Evolutionary conservation across 2,888 invertebrate species (phyloP).

Genomic region (Stegophylla sp.): DNA sequence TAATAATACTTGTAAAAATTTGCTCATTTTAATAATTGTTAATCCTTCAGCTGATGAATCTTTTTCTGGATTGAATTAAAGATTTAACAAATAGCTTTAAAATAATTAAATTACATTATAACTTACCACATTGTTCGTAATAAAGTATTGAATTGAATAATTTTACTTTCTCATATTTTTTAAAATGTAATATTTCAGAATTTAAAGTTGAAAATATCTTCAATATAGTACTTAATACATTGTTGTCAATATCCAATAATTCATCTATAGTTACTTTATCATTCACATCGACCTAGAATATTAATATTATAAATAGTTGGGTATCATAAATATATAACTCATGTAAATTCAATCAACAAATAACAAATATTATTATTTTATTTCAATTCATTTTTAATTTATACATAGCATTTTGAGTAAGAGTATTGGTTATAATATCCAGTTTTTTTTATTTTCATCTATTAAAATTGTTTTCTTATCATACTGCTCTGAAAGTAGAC

Average conservation of each 20-base stretch:
- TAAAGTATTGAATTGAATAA: constrained; percentile 54
- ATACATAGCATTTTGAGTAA: no score
- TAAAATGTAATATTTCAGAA: constrained; percentile 70
- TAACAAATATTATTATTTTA: no score
- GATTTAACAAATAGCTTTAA: neutral
- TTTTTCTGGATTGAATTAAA: constrained; percentile 24
- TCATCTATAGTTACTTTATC: constrained; percentile 66
- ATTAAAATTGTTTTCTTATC: no score
- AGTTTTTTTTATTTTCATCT: no score
- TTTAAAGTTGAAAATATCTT: constrained; percentile 81
- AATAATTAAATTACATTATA: neutral
- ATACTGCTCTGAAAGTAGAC: no score
- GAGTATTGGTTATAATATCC: no score
- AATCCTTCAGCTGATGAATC: constrained; percentile 15
- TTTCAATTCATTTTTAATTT: neutral
- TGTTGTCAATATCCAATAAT: constrained; percentile 82
- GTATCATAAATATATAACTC: neutral
- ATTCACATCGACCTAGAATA: constrained; percentile 27
- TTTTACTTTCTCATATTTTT: constrained; percentile 39
- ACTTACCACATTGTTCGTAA: constrained; percentile 53
- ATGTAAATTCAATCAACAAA: no score
- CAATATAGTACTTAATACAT: constrained; percentile 78
- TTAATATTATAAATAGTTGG: neutral
- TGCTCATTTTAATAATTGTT: constrained; percentile 64
- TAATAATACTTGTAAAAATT: constrained; percentile 67